Conservation (phyloP, 2,113 vertebrate species). For the Ellobius talpinus region DNA sequence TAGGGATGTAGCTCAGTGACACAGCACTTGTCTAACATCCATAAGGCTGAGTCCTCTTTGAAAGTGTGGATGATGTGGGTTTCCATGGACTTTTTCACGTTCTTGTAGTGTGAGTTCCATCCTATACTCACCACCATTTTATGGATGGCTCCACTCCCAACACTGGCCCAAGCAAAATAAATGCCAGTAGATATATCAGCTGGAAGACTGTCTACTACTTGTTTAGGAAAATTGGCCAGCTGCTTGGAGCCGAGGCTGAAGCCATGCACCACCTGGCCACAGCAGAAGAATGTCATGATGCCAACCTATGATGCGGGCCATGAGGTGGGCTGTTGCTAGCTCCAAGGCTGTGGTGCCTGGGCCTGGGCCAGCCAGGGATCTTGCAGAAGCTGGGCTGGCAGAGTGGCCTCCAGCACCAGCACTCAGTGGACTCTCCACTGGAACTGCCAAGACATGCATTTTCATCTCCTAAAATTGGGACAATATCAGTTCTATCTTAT, state of each 20-base stretch:
- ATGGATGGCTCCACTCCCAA: conserved; percentile 92
- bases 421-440: no score
- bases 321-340: no score
- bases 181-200: conserved; percentile 94
- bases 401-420: no score
- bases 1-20: not conserved
- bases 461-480: conserved; percentile 48
- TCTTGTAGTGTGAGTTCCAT: conserved; percentile 99
- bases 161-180: conserved; percentile 97
- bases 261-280: no score
- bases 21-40: not conserved
- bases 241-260: no score
- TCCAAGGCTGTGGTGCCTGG: no score
- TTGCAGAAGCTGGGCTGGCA: no score
- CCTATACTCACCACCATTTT: conserved; percentile 99
- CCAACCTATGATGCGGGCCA: no score
- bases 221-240: conserved; percentile 94
- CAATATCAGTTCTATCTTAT: not conserved
- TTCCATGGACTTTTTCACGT: conserved; percentile 98
- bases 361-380: no score
- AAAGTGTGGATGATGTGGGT: conserved; percentile 96
- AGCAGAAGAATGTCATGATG: no score
- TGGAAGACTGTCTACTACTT: conserved; percentile 95
- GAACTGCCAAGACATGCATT: not conserved
- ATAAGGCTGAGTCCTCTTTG: conserved; percentile 86